Conservation (phyloP, 2,797 vertebrate genomes). For the Pipistrellus pygmaeus region DNA sequence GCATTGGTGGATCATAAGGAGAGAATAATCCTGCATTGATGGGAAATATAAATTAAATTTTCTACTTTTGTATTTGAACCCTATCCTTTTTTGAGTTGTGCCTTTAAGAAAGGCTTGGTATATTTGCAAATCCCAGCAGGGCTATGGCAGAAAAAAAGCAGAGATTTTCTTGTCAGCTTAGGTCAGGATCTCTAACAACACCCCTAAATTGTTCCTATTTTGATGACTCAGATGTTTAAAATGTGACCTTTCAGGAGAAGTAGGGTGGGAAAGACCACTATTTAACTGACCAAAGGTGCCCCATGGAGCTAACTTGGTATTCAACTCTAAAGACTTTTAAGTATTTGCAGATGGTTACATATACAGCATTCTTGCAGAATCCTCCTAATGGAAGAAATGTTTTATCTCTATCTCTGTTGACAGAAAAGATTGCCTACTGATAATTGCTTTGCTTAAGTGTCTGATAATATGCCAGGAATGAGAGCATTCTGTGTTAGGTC, state of each 20-base stretch:
- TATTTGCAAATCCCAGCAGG: constrained; percentile 45
- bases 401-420: constrained; percentile 87
- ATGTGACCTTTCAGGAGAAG: constrained; percentile 37
- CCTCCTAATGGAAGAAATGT: constrained; percentile 85
- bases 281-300: constrained; percentile 50
- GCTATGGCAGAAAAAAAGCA: constrained; percentile 38
- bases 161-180: constrained; percentile 35
- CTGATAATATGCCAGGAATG: constrained; percentile 90
- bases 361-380: constrained; percentile 78
- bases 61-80: constrained; percentile 59
- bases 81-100: not conserved
- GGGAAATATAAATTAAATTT: constrained; percentile 57
- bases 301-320: constrained; percentile 56
- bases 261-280: not conserved
- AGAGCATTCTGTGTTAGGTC: constrained; percentile 89
- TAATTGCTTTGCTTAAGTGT: constrained; percentile 90
- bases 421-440: constrained; percentile 88
- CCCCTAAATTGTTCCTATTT: not conserved
- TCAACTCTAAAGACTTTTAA: constrained; percentile 71
- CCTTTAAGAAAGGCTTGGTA: not conserved
- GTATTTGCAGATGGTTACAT: constrained; percentile 80
- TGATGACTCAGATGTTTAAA: constrained; percentile 39
- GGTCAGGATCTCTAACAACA: not conserved
- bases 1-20: not conserved
- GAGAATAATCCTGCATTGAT: constrained; percentile 60